Evolutionary conservation across 2,113 vertebrate genomes (phyloP), one percentile per base, ranked within the genome.

Genomic region (Forbesichthys papilliferus): DNA sequence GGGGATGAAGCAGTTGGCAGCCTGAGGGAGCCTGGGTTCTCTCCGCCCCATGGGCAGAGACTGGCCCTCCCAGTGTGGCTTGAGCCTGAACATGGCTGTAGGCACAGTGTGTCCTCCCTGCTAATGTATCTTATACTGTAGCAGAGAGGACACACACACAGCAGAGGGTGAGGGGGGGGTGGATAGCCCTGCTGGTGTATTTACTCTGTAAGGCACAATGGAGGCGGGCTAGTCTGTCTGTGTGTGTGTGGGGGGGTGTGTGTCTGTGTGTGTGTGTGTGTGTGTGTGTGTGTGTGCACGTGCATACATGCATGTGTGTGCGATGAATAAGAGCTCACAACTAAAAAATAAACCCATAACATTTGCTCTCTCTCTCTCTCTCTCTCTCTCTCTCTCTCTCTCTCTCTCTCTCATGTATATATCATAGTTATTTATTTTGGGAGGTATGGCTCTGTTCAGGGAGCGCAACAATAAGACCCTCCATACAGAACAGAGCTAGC

Each of bases 71-170:
- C 64, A 78, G 74, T 56, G 71, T 57, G 51, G 80, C 78, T 69
- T 48, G 71, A 75, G 81, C 73, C 61, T 74, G 79, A 81, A 70
- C 73, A 80, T 27, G 63, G 69, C 75, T 82, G 71, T 61, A 71
- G 66, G 82, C 77, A 55, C 79, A 73, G 84, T 79, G 69, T 80
- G 83, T 73, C 86, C 83, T 82, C 77, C 79, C 64, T 79, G 2
- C 27, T 27, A 27, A 1, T 20, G 51, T 55, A 61, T 65, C 61
- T 75, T 56, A 71, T 68, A 16, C 16, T 16, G 16, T 16, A 77
- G 75, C 74, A 33, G 53, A 58, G 14, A 71, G 68, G 70, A 64
- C 73, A 18, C 72, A 10, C 34, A 52, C 11, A 58, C 42, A 72
- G 6, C 61, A 27, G 51, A 61, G 48, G 47, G 47, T 33, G 42